These are phyloP conservation scores for Archips xylosteana DNA, from an alignment of 2,888 invertebrate genomes.

Conservation along the genomic window DNA sequence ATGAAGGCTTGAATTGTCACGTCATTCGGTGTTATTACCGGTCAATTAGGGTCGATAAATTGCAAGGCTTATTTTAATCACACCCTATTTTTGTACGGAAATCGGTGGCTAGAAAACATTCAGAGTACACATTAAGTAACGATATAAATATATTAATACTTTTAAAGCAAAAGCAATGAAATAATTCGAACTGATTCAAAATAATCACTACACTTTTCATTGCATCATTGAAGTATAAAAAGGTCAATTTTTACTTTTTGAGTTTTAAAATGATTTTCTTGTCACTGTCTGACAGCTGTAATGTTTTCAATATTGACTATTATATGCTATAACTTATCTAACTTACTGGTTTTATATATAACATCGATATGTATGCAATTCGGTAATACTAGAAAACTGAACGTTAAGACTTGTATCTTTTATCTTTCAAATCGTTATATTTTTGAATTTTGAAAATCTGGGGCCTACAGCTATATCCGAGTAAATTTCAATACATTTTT, in stretches of 20 bases:
- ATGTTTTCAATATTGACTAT: slow-evolving; percentile 78
- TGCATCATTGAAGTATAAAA: slow-evolving; percentile 40
- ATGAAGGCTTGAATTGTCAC: no score
- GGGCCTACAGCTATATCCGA: slow-evolving; percentile 68
- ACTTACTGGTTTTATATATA: slow-evolving; percentile 75
- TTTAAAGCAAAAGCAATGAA: slow-evolving; percentile 69
- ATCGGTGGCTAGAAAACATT: slow-evolving; percentile 25
- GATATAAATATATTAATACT: slow-evolving; percentile 62
- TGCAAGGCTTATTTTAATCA: no score
- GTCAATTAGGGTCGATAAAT: no score
- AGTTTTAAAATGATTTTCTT: slow-evolving; percentile 47
- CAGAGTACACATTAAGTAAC: slow-evolving; percentile 52
- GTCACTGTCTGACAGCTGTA: slow-evolving; percentile 81
- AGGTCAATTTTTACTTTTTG: slow-evolving; percentile 43
- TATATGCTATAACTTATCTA: slow-evolving; percentile 68
- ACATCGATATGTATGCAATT: slow-evolving; percentile 84
- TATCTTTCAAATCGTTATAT: slow-evolving; percentile 57
- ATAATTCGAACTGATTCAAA: slow-evolving; percentile 45
- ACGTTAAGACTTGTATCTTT: slow-evolving; percentile 57
- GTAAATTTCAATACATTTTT: slow-evolving; percentile 64
- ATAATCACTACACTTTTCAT: slow-evolving; percentile 26
- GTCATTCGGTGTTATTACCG: no score
- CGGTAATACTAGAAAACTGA: slow-evolving; percentile 78
- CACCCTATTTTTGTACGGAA: not conserved
- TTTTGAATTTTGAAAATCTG: slow-evolving; percentile 55